These are phyloP conservation scores for Drosophila seclusa DNA, from an alignment of 2,888 invertebrate genomes.

Conservation along the genomic window DNA sequence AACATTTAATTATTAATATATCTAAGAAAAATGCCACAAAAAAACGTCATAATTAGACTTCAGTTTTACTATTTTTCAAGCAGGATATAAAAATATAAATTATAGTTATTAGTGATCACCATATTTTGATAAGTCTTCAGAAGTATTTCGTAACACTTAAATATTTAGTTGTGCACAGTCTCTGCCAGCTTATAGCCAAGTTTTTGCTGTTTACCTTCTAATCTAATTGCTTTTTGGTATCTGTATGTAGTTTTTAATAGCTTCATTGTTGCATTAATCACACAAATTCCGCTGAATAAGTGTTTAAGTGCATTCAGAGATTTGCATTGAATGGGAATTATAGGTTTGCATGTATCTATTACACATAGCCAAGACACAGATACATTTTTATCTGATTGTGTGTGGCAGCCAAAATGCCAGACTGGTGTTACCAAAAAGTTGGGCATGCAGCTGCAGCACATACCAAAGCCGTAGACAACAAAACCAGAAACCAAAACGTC, in stretches of 20 bases:
- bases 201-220: not conserved
- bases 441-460: constrained; percentile 55
- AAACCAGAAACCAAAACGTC: constrained; percentile 43
- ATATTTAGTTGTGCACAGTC: not conserved
- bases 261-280: not conserved
- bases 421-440: constrained; percentile 4
- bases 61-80: not conserved
- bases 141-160: not conserved
- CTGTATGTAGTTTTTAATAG: not conserved
- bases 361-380: constrained; percentile 15
- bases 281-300: not conserved
- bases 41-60: not conserved
- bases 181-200: not conserved
- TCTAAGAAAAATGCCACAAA: not conserved
- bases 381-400: constrained; percentile 31
- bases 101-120: not conserved
- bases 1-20: not conserved
- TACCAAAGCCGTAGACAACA: constrained; percentile 9
- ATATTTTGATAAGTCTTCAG: not conserved
- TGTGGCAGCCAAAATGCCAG: constrained; percentile 23
- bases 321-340: constrained; percentile 3
- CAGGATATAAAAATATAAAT: not conserved
- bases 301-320: not conserved
- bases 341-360: constrained; percentile 20
- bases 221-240: not conserved